These are phyloP conservation scores for Episyrphus balteatus DNA, from an alignment of 1,140 invertebrate species.

Conservation along the genomic window DNA sequence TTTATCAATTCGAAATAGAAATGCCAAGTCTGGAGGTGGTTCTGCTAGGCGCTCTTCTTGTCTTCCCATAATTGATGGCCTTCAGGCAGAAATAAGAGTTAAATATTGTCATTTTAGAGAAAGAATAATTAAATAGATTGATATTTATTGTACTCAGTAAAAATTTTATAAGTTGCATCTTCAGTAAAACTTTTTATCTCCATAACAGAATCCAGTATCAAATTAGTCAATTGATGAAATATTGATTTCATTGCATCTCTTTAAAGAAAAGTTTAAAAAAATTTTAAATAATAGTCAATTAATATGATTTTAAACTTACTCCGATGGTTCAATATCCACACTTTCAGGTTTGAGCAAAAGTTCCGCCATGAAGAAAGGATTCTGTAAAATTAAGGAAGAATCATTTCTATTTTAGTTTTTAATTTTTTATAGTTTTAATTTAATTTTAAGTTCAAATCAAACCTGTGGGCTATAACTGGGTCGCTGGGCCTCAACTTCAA, in stretches of 20 bases:
- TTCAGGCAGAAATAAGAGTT: constrained; percentile 15
- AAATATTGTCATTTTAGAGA: not conserved
- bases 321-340: constrained; percentile 36
- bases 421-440: not conserved
- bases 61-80: constrained; percentile 50
- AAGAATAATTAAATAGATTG: not conserved
- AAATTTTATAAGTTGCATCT: constrained; percentile 17
- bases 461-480: constrained; percentile 19
- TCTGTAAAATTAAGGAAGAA: constrained; percentile 3
- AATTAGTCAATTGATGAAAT: constrained; percentile 27
- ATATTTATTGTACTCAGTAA: constrained; percentile 18
- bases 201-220: constrained; percentile 35
- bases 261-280: constrained; percentile 4
- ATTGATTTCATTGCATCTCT: constrained; percentile 28
- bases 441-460: not conserved
- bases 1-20: constrained; percentile 42
- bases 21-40: constrained; percentile 41
- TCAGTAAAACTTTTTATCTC: constrained; percentile 26
- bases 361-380: constrained; percentile 29
- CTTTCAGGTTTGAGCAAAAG: constrained; percentile 27
- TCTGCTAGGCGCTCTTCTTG: constrained; percentile 46
- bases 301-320: constrained; percentile 19
- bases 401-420: not conserved
- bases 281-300: not conserved
- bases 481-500: constrained; percentile 13